A percentile compares a stretch with the other conserved stretches of the same genome.
These are phyloP conservation scores for Augochlorella aurata DNA, from an alignment of 2,888 invertebrate species.

Conservation along the genomic window DNA sequence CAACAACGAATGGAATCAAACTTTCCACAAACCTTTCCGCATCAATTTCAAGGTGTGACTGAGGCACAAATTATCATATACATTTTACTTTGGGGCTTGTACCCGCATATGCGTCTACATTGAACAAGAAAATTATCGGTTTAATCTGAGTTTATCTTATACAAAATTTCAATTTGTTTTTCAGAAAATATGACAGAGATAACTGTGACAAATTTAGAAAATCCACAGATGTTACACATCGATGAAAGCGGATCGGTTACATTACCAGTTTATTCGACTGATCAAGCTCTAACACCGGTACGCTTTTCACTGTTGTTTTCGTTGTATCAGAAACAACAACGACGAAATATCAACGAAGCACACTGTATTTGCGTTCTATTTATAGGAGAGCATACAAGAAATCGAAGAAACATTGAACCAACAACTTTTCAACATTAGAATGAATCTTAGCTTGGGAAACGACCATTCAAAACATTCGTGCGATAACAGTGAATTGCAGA, in stretches of 20 bases:
- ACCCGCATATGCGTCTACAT: not conserved
- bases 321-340: not conserved
- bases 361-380: not conserved
- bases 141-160: not conserved
- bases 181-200: constrained; percentile 70
- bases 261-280: constrained; percentile 76
- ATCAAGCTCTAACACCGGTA: constrained; percentile 79
- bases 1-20: constrained; percentile 71
- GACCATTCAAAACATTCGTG: constrained; percentile 28
- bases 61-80: constrained; percentile 69
- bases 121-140: not conserved
- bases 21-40: constrained; percentile 71
- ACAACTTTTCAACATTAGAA: constrained; percentile 78
- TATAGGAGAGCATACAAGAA: constrained; percentile 80
- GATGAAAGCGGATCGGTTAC: constrained; percentile 80
- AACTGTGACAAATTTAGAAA: constrained; percentile 66
- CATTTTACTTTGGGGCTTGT: not conserved
- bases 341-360: not conserved
- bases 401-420: constrained; percentile 81
- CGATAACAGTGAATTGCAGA: constrained; percentile 38
- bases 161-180: constrained; percentile 24
- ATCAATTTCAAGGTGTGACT: constrained; percentile 68
- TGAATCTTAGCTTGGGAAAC: constrained; percentile 71
- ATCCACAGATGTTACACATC: constrained; percentile 78
- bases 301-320: not conserved